Evolutionary conservation across 1,140 invertebrate species (phyloP), one percentile per base, ranked within the genome.

Genomic region (Euura saliciscinereae): DNA sequence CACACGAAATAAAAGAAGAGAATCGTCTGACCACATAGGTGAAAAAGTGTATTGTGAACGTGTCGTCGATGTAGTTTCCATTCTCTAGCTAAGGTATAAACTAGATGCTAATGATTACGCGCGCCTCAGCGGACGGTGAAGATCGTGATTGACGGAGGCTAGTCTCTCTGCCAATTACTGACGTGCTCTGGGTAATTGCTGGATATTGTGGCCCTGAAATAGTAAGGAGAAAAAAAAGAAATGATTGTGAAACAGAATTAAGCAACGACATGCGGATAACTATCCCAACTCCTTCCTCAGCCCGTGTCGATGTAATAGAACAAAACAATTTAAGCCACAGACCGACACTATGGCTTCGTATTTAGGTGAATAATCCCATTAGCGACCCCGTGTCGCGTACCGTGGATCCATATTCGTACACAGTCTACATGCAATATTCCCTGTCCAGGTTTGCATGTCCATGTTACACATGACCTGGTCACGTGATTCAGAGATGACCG

Each of bases 321-420:
- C 46, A 51, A 51, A 51, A 51, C 46, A 51, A 51, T 51, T 51
- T 51, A 51, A 51, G 46, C 46, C 46, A 51, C 46, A 51, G 46
- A 51, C 46, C 6, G 11, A 6, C n/a, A 51, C 46, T 51, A 51
- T 51, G 46, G 46, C 46, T 51, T 51, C 46, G 46, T 51, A 51
- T 51, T 51, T 51, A 51, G 46, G 46, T 51, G 46, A 51, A 51
- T 51, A 51, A 51, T 51, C 46, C 46, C 46, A 51, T 51, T 51
- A 51, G 6, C 46, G 11, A 7, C 46, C 6, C 46, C 46, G 46
- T 51, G 46, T 51, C 46, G 11, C 46, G 46, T 51, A 51, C 46
- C n/a, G n/a, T n/a, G n/a, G n/a, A n/a, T n/a, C n/a, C n/a, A n/a
- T n/a, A n/a, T n/a, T n/a, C n/a, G n/a, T n/a, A n/a, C n/a, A n/a